phyloP scores from a whole-genome alignment of 2,888 invertebrate genomes.

The Agrilus cyanescens region DNA sequence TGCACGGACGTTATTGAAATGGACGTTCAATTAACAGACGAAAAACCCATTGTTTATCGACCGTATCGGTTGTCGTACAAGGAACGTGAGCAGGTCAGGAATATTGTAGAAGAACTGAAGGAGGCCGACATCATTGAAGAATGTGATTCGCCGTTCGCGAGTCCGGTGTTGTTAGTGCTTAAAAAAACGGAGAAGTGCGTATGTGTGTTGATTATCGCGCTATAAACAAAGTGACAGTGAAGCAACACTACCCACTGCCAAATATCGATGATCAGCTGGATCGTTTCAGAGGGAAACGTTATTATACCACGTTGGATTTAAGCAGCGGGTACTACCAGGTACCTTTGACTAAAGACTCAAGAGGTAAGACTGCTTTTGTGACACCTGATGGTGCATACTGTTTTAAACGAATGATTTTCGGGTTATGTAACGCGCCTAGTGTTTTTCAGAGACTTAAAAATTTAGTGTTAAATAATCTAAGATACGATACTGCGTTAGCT shows the following conservation, averaged over 20 bases:
- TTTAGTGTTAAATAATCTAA: conserved; percentile 10
- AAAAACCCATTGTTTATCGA: conserved; percentile 15
- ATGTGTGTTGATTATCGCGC: conserved; percentile 16
- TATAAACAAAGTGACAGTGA: conserved; percentile 19
- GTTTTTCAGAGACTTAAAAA: conserved; percentile 18
- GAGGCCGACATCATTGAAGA: conserved; percentile 10
- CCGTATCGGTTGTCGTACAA: conserved; percentile 19
- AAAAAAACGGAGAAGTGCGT: conserved; percentile 13
- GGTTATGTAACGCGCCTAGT: conserved; percentile 21
- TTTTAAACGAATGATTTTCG: conserved; percentile 22
- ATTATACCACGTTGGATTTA: conserved; percentile 18
- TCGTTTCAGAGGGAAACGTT: conserved; percentile 12
- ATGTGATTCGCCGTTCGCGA: conserved; percentile 14
- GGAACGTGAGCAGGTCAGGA: conserved; percentile 12
- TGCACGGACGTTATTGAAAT: conserved; percentile 12
- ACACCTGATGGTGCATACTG: conserved; percentile 22
- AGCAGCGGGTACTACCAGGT: conserved; percentile 20
- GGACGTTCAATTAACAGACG: conserved; percentile 14
- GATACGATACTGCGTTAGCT: neutral
- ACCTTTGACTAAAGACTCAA: conserved; percentile 14
- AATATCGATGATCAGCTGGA: conserved; percentile 19
- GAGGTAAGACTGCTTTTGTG: conserved; percentile 19
- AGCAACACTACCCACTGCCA: conserved; percentile 20
- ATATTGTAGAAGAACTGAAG: conserved; percentile 14
- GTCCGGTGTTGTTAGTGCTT: conserved; percentile 9